Evolutionary conservation across 2,113 vertebrate species (phyloP).

Genomic region (Melanerpes aurifrons): DNA sequence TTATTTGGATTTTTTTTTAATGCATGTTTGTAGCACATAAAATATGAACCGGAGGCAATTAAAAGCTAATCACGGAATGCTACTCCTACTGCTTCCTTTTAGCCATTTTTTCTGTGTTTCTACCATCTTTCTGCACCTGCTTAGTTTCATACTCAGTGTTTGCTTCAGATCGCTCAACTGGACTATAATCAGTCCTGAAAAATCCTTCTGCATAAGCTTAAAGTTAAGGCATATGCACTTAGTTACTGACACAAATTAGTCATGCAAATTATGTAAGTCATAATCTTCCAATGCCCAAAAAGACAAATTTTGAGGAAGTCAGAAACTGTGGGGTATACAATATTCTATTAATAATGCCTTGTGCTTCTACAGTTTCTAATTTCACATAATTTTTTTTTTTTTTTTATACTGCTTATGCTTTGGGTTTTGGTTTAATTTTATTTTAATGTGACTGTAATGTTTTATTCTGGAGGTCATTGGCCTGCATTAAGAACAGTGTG

Average conservation of each 20-base stretch:
- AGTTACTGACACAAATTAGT: not conserved
- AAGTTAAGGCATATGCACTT: not conserved
- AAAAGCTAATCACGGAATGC: not conserved
- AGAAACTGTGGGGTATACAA: not conserved
- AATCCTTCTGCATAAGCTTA: not conserved
- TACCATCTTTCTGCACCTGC: not conserved
- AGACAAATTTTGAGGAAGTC: not conserved
- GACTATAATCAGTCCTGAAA: not conserved
- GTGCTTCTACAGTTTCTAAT: not conserved
- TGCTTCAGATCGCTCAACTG: not conserved
- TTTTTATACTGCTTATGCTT: not conserved
- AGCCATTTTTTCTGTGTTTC: not conserved
- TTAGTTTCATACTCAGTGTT: not conserved
- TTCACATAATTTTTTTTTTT: not conserved
- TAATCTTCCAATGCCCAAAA: not conserved
- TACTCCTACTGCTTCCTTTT: not conserved
- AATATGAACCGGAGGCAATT: not conserved
- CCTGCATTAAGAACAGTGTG: too few species aligned
- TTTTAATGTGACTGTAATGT: constrained; percentile 14
- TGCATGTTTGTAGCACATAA: not conserved
- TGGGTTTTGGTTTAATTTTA: not conserved
- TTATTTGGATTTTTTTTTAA: not conserved
- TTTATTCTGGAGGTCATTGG: not conserved
- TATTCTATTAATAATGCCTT: not conserved
- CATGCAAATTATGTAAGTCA: not conserved